Percentiles rank a stretch among this genome's conserved stretches.
Conservation (phyloP, 2,888 invertebrate species). For the Apantesis nais region DNA sequence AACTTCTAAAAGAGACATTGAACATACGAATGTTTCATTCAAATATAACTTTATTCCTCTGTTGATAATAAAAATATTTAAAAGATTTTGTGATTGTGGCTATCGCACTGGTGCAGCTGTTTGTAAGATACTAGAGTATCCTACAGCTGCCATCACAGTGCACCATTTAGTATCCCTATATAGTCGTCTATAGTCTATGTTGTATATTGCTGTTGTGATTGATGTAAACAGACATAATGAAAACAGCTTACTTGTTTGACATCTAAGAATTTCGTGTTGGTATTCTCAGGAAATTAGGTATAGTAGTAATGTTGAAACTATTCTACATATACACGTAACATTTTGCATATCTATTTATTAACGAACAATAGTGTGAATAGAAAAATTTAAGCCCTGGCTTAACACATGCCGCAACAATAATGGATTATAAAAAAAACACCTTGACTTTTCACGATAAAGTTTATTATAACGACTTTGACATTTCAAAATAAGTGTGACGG, state of each 20-base stretch:
- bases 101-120: not conserved
- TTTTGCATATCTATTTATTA: not conserved
- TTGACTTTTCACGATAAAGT: slow-evolving; percentile 42
- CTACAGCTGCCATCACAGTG: not conserved
- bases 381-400: not conserved
- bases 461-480: slow-evolving; percentile 16
- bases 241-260: not conserved
- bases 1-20: not conserved
- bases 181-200: no score
- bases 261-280: not conserved
- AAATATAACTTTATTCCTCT: not conserved
- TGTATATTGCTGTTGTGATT: not conserved
- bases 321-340: not conserved
- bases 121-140: no score
- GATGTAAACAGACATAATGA: not conserved
- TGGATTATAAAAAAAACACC: slow-evolving; percentile 25
- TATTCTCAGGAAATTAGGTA: not conserved
- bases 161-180: not conserved
- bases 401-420: slow-evolving; percentile 15
- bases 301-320: not conserved
- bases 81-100: not conserved
- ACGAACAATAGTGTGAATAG: slow-evolving; percentile 6
- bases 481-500: slow-evolving; percentile 1
- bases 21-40: not conserved
- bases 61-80: not conserved